phyloP scores from a whole-genome alignment of 1,140 invertebrate genomes.

The Diuraphis noxia region DNA sequence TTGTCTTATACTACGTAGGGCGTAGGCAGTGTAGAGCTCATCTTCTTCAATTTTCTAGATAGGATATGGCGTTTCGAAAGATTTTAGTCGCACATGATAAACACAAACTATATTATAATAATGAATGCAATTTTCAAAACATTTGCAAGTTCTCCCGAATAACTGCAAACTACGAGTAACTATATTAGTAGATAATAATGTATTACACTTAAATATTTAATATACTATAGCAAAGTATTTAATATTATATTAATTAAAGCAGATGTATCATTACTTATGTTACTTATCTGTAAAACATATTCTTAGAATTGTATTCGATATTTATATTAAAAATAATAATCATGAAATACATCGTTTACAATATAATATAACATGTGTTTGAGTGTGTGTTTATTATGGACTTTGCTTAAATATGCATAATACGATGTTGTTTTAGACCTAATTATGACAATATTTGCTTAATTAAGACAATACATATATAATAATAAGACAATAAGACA shows the following conservation, averaged over 20 bases:
- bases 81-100: not conserved
- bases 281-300: not conserved
- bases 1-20: too few species aligned
- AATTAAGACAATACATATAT: too few species aligned
- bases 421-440: not conserved
- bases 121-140: not conserved
- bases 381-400: not conserved
- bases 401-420: not conserved
- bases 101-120: not conserved
- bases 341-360: not conserved
- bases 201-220: not conserved
- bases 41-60: not conserved
- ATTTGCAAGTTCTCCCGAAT: not conserved
- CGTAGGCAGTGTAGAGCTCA: not conserved
- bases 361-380: not conserved
- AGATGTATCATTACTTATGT: not conserved
- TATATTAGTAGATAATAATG: not conserved
- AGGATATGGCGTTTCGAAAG: not conserved
- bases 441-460: not conserved
- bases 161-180: not conserved
- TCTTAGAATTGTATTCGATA: not conserved
- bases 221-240: not conserved
- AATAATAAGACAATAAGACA: too few species aligned
- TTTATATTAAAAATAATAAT: not conserved
- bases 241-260: not conserved